Base-by-base conservation (phyloP, 2,113 vertebrate species). In the Gila orcuttii region DNA sequence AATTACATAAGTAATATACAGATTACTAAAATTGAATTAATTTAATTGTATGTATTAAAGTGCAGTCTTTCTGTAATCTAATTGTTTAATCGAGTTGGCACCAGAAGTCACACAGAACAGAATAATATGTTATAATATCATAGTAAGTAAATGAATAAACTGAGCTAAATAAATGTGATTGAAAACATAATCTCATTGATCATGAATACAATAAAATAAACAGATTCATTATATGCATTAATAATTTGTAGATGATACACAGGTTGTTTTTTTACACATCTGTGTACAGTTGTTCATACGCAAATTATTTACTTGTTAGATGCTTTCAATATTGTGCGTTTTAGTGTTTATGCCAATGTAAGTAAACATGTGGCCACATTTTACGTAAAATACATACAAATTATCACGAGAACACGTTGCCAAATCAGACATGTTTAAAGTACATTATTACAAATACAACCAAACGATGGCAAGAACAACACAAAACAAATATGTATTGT, bases 391-490 rank as follows among this genome's bases (percentile, higher is more conserved):
- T 74, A 11, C 21, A 42, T 23, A 45, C 21, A 74, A 7, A 47
- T 25, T 47, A 2, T 74, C 12, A 47, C 1, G 11, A 74, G 42
- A 28, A 3, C 12, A 47, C 1, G 0, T 3, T 85, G 83, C 81
- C 78, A 88, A 42, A 36, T 82, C 19, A 39, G 47, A 57, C 7
- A 57, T 17, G 50, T 52, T 15, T 50, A 50, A 47, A 17, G 50
- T 15, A 52, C 15, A 52, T 52, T 52, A 57, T 71, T 31, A 62
- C 31, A 28, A 45, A 82, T 42, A 75, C 15, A 80, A 82, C 36
- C 39, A 86, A 36, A 12, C 33, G 31, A 81, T 42, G 60, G 25
- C n/a, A 75, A 47, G 42, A 75, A 47, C 21, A 83, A 62, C 31
- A 17, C n/a, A 62, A 85, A 39, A 60, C 77, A 79, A 79, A 79